Evolutionary conservation across 2,797 vertebrate species (phyloP).

Genomic region (Ambastaia sidthimunki): DNA sequence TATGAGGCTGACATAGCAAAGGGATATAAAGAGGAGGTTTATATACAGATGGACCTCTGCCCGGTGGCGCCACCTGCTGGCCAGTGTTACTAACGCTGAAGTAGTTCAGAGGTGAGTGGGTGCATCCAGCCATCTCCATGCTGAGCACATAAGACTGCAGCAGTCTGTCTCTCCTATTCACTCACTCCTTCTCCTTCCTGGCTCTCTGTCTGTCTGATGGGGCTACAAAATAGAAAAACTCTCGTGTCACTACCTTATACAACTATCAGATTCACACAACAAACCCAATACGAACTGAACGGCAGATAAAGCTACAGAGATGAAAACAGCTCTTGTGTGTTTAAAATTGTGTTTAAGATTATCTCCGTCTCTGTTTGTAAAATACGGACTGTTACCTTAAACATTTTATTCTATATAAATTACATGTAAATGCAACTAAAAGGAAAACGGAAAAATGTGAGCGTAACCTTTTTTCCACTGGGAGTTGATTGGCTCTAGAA

Average conservation of each 20-base stretch:
- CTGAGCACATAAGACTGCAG: conserved; percentile 77
- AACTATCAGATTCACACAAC: not conserved
- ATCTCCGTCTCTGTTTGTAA: not conserved
- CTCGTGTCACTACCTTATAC: conserved; percentile 19
- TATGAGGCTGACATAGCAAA: not conserved
- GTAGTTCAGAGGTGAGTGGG: conserved; percentile 31
- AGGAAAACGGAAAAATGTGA: too few species aligned
- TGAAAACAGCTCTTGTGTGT: not conserved
- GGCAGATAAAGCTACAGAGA: conserved; percentile 10
- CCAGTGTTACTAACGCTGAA: not conserved
- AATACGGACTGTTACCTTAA: too few species aligned
- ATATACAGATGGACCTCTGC: conserved; percentile 17
- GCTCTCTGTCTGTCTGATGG: conserved; percentile 43
- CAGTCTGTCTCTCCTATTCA: conserved; percentile 26
- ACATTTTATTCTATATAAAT: too few species aligned
- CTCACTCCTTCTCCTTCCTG: conserved; percentile 32
- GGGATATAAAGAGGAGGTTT: not conserved
- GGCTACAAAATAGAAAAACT: conserved; percentile 38
- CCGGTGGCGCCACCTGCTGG: conserved; percentile 65
- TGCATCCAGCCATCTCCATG: conserved; percentile 68
- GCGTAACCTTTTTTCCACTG: too few species aligned
- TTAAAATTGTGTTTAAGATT: not conserved
- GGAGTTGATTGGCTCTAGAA: too few species aligned
- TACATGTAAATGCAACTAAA: too few species aligned
- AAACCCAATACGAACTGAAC: conserved; percentile 29